phyloP scores from a whole-genome alignment of 2,797 vertebrate species.

The Pteropus rufus region DNA sequence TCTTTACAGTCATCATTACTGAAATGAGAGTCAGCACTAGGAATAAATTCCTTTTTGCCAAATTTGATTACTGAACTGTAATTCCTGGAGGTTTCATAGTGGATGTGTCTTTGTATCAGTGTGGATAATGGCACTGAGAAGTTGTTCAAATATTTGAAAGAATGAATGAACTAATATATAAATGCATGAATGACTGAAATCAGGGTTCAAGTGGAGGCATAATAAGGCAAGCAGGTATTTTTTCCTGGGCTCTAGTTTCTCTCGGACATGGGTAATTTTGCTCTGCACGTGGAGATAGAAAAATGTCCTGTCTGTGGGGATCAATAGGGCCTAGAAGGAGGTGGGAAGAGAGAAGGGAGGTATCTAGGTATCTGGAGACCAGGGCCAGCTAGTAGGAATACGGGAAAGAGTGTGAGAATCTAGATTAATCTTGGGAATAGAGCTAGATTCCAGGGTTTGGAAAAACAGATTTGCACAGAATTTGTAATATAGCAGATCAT shows the following conservation, averaged over 20 bases:
- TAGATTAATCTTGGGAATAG: neutral
- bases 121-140: neutral
- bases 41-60: neutral
- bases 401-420: neutral
- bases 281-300: neutral
- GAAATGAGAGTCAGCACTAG: neutral
- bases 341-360: neutral
- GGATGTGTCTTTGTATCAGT: neutral
- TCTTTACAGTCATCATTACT: constrained; percentile 4
- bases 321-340: neutral
- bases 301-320: neutral
- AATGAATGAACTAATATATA: neutral
- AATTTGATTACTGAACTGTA: neutral
- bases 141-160: neutral
- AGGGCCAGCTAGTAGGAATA: neutral
- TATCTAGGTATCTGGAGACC: neutral
- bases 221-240: neutral
- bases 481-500: neutral
- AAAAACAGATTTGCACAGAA: neutral
- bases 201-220: neutral
- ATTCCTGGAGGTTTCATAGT: neutral
- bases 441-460: neutral
- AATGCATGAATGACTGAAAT: neutral
- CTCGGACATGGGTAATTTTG: neutral
- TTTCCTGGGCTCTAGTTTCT: neutral